Conservation (phyloP, 2,797 vertebrate genomes). For the Microctenopoma steveboyesi region DNA sequence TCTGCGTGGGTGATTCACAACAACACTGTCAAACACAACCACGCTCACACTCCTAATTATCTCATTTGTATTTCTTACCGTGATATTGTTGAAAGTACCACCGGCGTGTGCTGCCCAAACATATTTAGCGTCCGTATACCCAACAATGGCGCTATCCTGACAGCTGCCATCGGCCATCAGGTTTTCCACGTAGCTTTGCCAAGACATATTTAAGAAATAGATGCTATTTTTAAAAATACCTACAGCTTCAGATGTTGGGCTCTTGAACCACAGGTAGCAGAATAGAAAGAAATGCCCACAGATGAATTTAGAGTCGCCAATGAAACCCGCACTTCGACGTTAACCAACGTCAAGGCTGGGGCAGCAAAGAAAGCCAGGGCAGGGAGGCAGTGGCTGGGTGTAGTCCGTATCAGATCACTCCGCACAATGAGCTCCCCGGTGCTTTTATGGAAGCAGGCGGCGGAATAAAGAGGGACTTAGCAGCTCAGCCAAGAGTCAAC, state of each 20-base stretch:
- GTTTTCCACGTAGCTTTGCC: slow-evolving; percentile 97
- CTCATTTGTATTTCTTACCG: slow-evolving; percentile 69
- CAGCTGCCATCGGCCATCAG: slow-evolving; percentile 98
- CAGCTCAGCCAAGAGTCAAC: slow-evolving; percentile 51
- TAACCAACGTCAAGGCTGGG: slow-evolving; percentile 70
- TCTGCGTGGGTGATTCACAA: slow-evolving; percentile 12
- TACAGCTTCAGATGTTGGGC: slow-evolving; percentile 38
- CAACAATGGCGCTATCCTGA: slow-evolving; percentile 98
- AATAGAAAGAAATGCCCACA: slow-evolving; percentile 26
- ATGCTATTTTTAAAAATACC: slow-evolving; percentile 48
- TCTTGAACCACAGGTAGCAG: slow-evolving; percentile 24
- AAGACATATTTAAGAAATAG: slow-evolving; percentile 88
- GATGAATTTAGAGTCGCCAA: slow-evolving; percentile 67
- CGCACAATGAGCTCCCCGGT: slow-evolving; percentile 73
- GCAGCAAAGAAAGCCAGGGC: slow-evolving; percentile 82
- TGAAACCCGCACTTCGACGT: slow-evolving; percentile 71
- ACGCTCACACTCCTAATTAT: neutral
- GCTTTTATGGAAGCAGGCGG: slow-evolving; percentile 72
- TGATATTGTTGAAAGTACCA: slow-evolving; percentile 91
- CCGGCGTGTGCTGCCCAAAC: slow-evolving; percentile 93
- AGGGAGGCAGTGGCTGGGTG: slow-evolving; percentile 85
- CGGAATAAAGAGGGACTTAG: slow-evolving; percentile 65
- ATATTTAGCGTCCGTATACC: slow-evolving; percentile 94
- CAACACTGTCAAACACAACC: neutral
- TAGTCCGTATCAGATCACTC: slow-evolving; percentile 85